Base-by-base conservation (phyloP, 2,888 invertebrate genomes). In the Bellardia bayeri region DNA sequence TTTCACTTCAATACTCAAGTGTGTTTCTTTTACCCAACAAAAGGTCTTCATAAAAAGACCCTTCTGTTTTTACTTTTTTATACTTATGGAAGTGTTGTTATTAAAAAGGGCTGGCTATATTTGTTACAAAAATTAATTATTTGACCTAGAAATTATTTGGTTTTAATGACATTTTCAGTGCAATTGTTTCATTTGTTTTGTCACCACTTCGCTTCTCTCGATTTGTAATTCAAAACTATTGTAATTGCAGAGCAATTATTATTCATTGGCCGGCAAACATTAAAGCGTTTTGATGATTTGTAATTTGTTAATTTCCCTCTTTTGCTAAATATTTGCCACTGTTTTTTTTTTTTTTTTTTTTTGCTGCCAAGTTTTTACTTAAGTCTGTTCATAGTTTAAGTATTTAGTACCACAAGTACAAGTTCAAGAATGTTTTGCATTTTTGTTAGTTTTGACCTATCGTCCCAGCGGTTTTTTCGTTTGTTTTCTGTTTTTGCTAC, bases 1-100 rank as follows among this genome's bases (percentile, higher is more conserved):
- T 80, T 74, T 37, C 69, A 68, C 68, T 61, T 82, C 58, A 49
- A 79, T 72, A 72, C 8, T 45, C 49, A 72, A 84, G 78, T 78
- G 78, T 72, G 42, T 72, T 37, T 3, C 16, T 66, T 42, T 66
- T 66, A n/a, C 37, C 58, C 37, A 6, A 49, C n/a, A 33, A 66
- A 33, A 1, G n/a, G 23, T 37, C 40, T 45, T 7, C 37, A 14
- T 51, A 45, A 9, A 42, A 42, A 42, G 8, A 42, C 7, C 42
- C 42, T 7, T 6, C 23, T 23, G 23, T 23, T 23, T 23, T 23
- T 23, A 23, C 23, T 23, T 23, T 23, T 23, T 23, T n/a, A n/a
- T n/a, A n/a, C n/a, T 23, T 23, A 23, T 23, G n/a, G n/a, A 23
- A 23, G 1, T 23, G 23, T 23, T 23, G 23, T 23, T 23, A 23